These are phyloP conservation scores for Tyrophagus putrescentiae DNA, from an alignment of 1,140 invertebrate species.

Conservation along the genomic window DNA sequence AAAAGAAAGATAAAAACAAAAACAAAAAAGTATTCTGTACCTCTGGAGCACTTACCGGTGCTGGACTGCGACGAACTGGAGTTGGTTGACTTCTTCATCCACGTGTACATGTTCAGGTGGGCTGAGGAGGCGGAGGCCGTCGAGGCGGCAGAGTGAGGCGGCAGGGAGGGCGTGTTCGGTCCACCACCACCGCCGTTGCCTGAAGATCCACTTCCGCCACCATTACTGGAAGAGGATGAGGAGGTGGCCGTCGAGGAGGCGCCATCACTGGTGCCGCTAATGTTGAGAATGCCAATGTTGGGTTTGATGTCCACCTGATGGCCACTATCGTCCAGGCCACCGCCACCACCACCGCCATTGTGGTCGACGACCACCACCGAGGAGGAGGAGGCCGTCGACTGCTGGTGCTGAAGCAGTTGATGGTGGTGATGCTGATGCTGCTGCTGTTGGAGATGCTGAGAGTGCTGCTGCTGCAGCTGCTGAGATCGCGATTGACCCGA, in stretches of 20 bases:
- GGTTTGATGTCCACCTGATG: background rate
- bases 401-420: background rate
- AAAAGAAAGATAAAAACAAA: too few relatives aligned
- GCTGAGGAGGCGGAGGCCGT: background rate
- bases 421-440: background rate
- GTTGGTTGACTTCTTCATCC: conserved; percentile 15
- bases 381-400: background rate
- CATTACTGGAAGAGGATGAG: too few relatives aligned
- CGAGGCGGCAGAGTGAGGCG: background rate
- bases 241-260: too few relatives aligned
- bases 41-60: too few relatives aligned
- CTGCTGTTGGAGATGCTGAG: too few relatives aligned
- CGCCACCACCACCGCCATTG: too few relatives aligned
- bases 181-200: background rate
- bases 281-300: background rate
- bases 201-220: too few relatives aligned
- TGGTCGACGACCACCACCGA: background rate
- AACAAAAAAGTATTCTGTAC: too few relatives aligned
- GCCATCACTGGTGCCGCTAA: background rate
- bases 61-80: conserved; percentile 10
- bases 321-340: too few relatives aligned
- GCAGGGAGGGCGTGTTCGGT: background rate
- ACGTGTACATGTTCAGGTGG: background rate
- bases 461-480: too few relatives aligned
- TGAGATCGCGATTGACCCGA: too few relatives aligned